Base-by-base conservation (phyloP, 1,140 invertebrate genomes). In the Physella acuta region DNA sequence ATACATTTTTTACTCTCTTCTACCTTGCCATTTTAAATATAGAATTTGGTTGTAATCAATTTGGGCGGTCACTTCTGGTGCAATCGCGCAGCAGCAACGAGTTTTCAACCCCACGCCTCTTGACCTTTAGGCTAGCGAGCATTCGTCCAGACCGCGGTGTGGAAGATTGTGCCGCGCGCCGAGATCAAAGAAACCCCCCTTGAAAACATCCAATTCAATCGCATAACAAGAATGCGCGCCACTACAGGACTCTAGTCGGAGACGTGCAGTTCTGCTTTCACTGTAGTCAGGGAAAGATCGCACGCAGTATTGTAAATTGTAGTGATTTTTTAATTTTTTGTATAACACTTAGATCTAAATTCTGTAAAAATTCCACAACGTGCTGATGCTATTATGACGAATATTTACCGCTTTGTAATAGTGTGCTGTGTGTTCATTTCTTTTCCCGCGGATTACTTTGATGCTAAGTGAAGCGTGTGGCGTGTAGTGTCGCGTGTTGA, bases 181-280 rank as follows among this genome's bases (percentile, higher is more conserved):
- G 37, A 78, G 72, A 77, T 78, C 76, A 79, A 79, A 78, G 78
- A 73, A 60, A 68, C 52, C 68, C 44, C 67, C 59, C 34, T 26
- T 26, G 69, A 77, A 78, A 79, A 79, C 77, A 77, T 79, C 73
- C 73, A 75, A 75, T 76, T 73, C 72, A 75, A 71, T 72, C 77
- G 73, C 75, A 76, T 74, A 76, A 73, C 72, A 76, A 72, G 73
- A 77, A 75, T 78, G 75, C 66, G 73, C 69, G 59, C 63, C 72
- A 71, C 75, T 70, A 71, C 75, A 70, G 56, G 55, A 39, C 65
- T 56, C 51, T 55, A 71, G 59, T 39, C 39, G 59, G 59, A 20
- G 39, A 34, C 59, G 16, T 59, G 36, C 30, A 49, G 33, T 59
- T 52, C 24, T 24, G 31, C 26, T 28, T 60, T 60, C 34, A 56